These are phyloP conservation scores for Ctenochaetus hawaiiensis DNA, from an alignment of 2,797 vertebrate genomes.

Conservation along the genomic window DNA sequence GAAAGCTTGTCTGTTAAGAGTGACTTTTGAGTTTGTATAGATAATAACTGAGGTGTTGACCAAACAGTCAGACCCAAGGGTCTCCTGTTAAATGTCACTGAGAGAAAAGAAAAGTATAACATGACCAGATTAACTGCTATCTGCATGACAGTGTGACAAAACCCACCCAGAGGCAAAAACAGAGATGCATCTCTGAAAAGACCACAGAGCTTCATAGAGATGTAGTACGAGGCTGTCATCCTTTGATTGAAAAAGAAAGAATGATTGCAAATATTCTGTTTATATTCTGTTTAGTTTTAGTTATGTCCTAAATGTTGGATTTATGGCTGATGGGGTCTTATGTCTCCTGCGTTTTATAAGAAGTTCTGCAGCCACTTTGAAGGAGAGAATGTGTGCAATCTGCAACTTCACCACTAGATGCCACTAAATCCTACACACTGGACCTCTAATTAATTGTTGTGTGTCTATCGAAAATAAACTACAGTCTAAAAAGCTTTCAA, in stretches of 20 bases:
- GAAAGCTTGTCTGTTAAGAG: neutral
- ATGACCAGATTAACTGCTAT: constrained; percentile 21
- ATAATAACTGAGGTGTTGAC: constrained; percentile 25
- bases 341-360: too few relatives aligned
- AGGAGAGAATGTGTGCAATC: too few relatives aligned
- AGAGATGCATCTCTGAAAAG: neutral
- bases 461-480: neutral
- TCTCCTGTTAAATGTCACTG: constrained; percentile 13
- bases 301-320: neutral
- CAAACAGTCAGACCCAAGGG: neutral
- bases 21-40: constrained; percentile 20
- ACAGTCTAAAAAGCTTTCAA: neutral
- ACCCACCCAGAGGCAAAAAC: neutral
- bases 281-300: constrained; percentile 3
- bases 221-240: neutral
- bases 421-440: too few relatives aligned
- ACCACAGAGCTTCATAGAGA: neutral
- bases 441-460: too few relatives aligned
- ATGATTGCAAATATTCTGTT: neutral
- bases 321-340: too few relatives aligned
- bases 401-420: too few relatives aligned
- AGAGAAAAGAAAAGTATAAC: constrained; percentile 17
- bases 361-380: too few relatives aligned
- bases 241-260: neutral
- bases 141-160: neutral